phyloP scores from a whole-genome alignment of 2,797 vertebrate genomes.

The Okamejei kenojei region DNA sequence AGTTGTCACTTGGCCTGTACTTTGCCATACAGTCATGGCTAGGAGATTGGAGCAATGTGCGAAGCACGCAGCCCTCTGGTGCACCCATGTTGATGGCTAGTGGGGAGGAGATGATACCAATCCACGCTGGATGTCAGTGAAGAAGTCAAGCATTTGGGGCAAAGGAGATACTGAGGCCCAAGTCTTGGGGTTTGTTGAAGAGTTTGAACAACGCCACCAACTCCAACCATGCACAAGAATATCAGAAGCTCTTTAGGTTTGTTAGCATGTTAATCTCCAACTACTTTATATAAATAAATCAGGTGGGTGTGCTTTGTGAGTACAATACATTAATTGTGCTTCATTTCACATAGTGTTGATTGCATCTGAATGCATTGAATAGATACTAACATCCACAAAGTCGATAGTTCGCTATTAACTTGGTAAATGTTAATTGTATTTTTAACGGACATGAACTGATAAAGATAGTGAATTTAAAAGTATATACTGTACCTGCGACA shows the following conservation, averaged over 20 bases:
- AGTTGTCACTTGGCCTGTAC: too few species aligned
- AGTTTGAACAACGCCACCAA: neutral
- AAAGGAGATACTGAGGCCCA: too few species aligned
- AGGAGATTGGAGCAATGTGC: too few species aligned
- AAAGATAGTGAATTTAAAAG: neutral
- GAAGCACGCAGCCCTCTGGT: too few species aligned
- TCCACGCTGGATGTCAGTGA: too few species aligned
- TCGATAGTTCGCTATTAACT: neutral
- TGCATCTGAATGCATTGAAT: neutral
- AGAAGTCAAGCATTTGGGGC: too few species aligned
- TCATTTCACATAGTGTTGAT: neutral
- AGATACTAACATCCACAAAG: neutral
- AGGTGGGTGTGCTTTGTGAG: neutral
- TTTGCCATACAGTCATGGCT: too few species aligned
- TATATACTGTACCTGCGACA: slow-evolving; percentile 49
- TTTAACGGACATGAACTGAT: neutral
- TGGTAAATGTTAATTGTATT: slow-evolving; percentile 11
- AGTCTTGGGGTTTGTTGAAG: too few species aligned
- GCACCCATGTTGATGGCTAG: too few species aligned
- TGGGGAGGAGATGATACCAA: too few species aligned
- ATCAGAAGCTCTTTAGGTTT: neutral
- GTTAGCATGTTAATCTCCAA: neutral
- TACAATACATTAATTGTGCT: neutral
- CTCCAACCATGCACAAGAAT: neutral
- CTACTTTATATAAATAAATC: neutral